Base-by-base conservation (phyloP, 2,797 vertebrate species). In the Pogonophryne albipinna region DNA sequence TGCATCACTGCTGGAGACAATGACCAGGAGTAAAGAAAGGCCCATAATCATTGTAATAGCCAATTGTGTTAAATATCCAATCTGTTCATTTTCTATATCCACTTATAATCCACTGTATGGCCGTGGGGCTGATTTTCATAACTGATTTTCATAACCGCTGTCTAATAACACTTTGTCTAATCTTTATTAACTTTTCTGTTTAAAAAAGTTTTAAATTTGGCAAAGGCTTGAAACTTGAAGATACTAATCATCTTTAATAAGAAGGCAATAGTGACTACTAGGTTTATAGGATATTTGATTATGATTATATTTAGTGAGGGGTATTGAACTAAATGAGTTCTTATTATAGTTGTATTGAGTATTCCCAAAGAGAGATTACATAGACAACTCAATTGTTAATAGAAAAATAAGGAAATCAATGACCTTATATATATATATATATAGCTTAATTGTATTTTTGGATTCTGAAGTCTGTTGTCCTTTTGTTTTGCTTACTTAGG, bases 141-240 rank as follows among this genome's bases (percentile, higher is more conserved):
- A 70, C 13, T 13, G 16, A 42, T 9, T 61, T 8, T 42, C 1
- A 59, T 52, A 45, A 70, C 13, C 16, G 41, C 55, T 17, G 49
- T 61, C 53, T 63, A n/a, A 27, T 31, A 67, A 64, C 10, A 53
- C 15, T 57, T 60, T 64, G 17, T 41, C 34, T 23, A 2, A 62
- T 62, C 46, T 46, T 62, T 27, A 31, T 12, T 31, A 27, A 65
- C 14, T 23, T 65, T 27, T 11, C 47, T 47, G 49, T 55, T 38
- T 45, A 13, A 44, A 55, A 61, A 72, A 38, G 19, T 45, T 58
- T 14, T 11, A 65, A 58, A 11, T 53, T 20, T 45, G 44, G 10
- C n/a, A 64, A n/a, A 58, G 45, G 38, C 19, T 58, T 19, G 44
- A 68, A 6, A 14, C 13, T 11, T 47, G 13, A 42, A 10, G 13